Evolutionary conservation across 2,888 invertebrate genomes (phyloP).

Genomic region (Netelia melanura): DNA sequence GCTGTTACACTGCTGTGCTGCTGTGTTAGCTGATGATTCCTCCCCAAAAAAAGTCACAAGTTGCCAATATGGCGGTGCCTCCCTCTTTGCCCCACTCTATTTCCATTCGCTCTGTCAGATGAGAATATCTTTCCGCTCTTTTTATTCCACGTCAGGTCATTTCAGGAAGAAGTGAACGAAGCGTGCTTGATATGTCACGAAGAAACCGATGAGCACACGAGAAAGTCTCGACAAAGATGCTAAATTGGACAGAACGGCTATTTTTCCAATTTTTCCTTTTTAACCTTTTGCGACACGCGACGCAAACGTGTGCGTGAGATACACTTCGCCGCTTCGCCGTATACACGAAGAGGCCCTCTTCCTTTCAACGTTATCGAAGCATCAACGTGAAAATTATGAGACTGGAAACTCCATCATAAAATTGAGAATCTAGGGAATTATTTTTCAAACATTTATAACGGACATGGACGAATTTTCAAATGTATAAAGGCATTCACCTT

Average conservation of each 20-base stretch:
- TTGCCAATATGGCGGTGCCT: slow-evolving; percentile 83
- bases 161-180: neutral
- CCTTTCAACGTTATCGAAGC: slow-evolving; percentile 23
- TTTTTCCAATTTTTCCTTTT: slow-evolving; percentile 10
- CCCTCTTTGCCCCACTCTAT: slow-evolving; percentile 70
- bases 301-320: neutral
- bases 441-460: no score
- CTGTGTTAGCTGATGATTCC: slow-evolving; percentile 48
- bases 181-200: neutral
- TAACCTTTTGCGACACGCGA: slow-evolving; percentile 5
- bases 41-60: slow-evolving; percentile 81
- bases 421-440: no score
- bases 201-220: neutral
- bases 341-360: neutral
- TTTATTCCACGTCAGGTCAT: slow-evolving; percentile 5
- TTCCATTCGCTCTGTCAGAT: slow-evolving; percentile 71
- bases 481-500: slow-evolving; percentile 9
- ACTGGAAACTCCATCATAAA: slow-evolving; percentile 21
- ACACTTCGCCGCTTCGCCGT: neutral
- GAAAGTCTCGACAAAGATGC: neutral
- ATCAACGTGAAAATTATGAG: neutral
- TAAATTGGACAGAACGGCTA: neutral
- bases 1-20: slow-evolving; percentile 5
- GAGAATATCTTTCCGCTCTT: slow-evolving; percentile 38
- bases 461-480: neutral